phyloP scores from a whole-genome alignment of 2,797 vertebrate species.

The Cuniculus paca region DNA sequence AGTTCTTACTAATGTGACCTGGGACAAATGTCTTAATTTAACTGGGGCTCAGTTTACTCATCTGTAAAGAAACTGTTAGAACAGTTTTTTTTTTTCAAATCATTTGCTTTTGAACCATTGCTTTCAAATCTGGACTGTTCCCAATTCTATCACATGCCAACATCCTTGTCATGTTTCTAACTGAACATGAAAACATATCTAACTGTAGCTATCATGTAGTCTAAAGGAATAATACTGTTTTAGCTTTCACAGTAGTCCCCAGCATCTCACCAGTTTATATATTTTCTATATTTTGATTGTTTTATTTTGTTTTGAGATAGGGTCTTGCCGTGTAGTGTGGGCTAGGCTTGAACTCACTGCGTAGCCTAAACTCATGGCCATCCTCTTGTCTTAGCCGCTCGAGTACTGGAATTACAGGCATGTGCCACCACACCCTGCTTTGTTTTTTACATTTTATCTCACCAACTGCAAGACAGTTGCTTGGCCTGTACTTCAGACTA shows the following conservation, averaged over 20 bases:
- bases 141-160: constrained; percentile 31
- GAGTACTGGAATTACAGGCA: background rate
- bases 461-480: background rate
- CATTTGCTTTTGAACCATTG: background rate
- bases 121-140: constrained; percentile 31
- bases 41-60: constrained; percentile 21
- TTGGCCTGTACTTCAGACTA: background rate
- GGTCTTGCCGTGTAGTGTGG: background rate
- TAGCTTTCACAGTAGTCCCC: background rate
- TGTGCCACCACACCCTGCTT: background rate
- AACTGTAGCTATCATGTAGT: background rate
- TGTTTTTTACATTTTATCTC: background rate
- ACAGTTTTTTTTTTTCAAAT: background rate
- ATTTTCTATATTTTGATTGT: background rate
- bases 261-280: background rate
- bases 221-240: background rate
- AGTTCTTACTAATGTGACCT: background rate
- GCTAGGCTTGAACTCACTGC: background rate
- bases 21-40: background rate
- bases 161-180: constrained; percentile 4
- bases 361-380: background rate
- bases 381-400: background rate
- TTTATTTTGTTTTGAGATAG: background rate
- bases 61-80: constrained; percentile 36
- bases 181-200: background rate